Percentiles rank a stretch among this genome's conserved stretches.
phyloP scores from a whole-genome alignment of 2,797 vertebrate species.

The Melanotaenia parkinsoni region DNA sequence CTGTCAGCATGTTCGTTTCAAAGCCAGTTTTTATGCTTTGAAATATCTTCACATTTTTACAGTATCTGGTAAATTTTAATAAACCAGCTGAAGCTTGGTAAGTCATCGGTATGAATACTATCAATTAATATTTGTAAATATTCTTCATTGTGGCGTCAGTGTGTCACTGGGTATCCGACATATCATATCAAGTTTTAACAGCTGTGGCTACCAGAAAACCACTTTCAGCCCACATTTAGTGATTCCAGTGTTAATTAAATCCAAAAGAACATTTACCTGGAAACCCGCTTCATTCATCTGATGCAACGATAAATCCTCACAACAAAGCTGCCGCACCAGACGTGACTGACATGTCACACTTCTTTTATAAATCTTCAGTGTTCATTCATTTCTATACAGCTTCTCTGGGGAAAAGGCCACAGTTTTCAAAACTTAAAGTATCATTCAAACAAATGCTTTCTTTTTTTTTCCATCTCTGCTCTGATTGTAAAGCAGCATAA shows the following conservation, averaged over 20 bases:
- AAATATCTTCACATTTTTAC: constrained; percentile 39
- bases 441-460: constrained; percentile 31
- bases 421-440: constrained; percentile 74
- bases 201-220: constrained; percentile 70
- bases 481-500: constrained; percentile 71
- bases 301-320: constrained; percentile 5
- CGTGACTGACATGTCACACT: constrained; percentile 8
- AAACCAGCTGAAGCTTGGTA: constrained; percentile 37
- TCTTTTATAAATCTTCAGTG: constrained; percentile 15
- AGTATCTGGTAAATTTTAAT: constrained; percentile 42
- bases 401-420: constrained; percentile 57
- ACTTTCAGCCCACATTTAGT: constrained; percentile 19
- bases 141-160: constrained; percentile 57
- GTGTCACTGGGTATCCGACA: constrained; percentile 86
- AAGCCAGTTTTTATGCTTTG: constrained; percentile 52
- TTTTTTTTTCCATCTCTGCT: constrained; percentile 50
- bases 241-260: constrained; percentile 38
- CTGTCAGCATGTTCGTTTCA: constrained; percentile 49
- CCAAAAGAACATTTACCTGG: constrained; percentile 40
- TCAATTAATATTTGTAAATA: constrained; percentile 47
- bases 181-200: constrained; percentile 72
- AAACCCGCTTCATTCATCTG: constrained; percentile 30
- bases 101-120: constrained; percentile 47
- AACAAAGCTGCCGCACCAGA: constrained; percentile 19
- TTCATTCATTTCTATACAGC: constrained; percentile 30